Conservation (phyloP, 2,797 vertebrate species). For the Fistularia tabacaria region DNA sequence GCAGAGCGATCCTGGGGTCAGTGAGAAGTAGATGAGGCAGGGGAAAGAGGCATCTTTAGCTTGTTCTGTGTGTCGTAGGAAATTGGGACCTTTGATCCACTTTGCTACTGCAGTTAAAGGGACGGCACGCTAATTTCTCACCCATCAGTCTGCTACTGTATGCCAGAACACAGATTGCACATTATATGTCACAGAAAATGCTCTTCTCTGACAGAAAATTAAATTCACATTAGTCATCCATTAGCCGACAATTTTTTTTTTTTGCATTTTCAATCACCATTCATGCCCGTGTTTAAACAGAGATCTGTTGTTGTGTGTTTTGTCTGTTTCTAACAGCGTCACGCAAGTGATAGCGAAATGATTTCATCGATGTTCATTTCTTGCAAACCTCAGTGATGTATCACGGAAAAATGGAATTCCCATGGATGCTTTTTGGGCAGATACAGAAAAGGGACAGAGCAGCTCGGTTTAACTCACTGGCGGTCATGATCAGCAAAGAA, state of each 20-base stretch:
- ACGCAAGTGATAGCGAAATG: slow-evolving; percentile 1
- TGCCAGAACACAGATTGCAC: slow-evolving; percentile 27
- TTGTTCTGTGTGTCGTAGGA: slow-evolving; percentile 18
- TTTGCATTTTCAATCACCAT: not conserved
- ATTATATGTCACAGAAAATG: slow-evolving; percentile 49
- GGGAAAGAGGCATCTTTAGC: slow-evolving; percentile 19
- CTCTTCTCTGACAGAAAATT: slow-evolving; percentile 18
- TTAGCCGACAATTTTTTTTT: slow-evolving; percentile 3
- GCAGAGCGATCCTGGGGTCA: slow-evolving; percentile 52
- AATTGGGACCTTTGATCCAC: slow-evolving; percentile 34
- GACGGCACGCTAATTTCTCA: slow-evolving; percentile 34
- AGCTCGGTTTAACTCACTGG: slow-evolving; percentile 15
- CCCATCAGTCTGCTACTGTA: slow-evolving; percentile 46
- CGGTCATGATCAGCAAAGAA: not conserved
- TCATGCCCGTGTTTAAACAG: not conserved
- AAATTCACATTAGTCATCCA: slow-evolving; percentile 14
- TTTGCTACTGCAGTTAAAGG: slow-evolving; percentile 22
- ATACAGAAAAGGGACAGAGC: slow-evolving; percentile 1
- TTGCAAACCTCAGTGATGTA: slow-evolving; percentile 4
- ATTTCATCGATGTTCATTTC: slow-evolving; percentile 12
- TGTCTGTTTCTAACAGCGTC: slow-evolving; percentile 15
- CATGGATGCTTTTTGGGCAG: slow-evolving; percentile 14
- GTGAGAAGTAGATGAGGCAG: slow-evolving; percentile 21
- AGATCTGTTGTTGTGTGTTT: slow-evolving; percentile 4
- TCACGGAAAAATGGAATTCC: slow-evolving; percentile 25